These are phyloP conservation scores for Charaxes varanes DNA, from an alignment of 1,140 invertebrate genomes.

Conservation along the genomic window DNA sequence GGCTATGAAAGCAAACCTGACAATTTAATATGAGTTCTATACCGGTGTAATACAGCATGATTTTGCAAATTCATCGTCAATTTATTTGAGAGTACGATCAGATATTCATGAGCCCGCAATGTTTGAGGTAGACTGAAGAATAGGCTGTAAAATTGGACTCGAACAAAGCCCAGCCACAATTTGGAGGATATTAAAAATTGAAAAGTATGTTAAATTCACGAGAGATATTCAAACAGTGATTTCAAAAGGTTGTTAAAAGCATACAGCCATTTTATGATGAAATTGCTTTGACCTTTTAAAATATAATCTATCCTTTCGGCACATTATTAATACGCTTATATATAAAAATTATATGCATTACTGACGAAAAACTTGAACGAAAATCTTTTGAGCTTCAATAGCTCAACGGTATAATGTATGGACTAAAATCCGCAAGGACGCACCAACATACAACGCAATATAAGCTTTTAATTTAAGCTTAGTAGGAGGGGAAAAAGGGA, in stretches of 20 bases:
- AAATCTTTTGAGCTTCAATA: too few relatives aligned
- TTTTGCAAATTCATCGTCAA: constrained; percentile 11
- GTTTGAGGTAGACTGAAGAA: constrained; percentile 4
- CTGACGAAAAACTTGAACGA: too few relatives aligned
- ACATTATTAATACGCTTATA: too few relatives aligned
- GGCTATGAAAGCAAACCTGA: constrained; percentile 7
- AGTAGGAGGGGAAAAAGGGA: too few relatives aligned
- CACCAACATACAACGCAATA: too few relatives aligned
- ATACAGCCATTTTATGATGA: background rate
- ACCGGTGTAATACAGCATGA: constrained; percentile 14
- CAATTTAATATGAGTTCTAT: constrained; percentile 20
- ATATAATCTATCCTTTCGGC: too few relatives aligned
- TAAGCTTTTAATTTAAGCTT: too few relatives aligned
- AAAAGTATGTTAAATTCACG: background rate
- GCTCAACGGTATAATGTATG: too few relatives aligned
- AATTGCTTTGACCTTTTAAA: too few relatives aligned
- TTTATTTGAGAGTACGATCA: constrained; percentile 7
- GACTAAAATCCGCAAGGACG: too few relatives aligned
- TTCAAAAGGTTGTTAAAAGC: background rate
- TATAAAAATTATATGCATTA: too few relatives aligned
- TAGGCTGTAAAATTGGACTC: constrained; percentile 3
- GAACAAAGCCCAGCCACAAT: constrained; percentile 1
- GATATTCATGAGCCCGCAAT: constrained; percentile 12
- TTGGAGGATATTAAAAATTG: background rate
- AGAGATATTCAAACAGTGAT: background rate